Evolutionary conservation across 2,888 invertebrate genomes (phyloP), one percentile per base, ranked within the genome.

Genomic region (Cephus runcator): DNA sequence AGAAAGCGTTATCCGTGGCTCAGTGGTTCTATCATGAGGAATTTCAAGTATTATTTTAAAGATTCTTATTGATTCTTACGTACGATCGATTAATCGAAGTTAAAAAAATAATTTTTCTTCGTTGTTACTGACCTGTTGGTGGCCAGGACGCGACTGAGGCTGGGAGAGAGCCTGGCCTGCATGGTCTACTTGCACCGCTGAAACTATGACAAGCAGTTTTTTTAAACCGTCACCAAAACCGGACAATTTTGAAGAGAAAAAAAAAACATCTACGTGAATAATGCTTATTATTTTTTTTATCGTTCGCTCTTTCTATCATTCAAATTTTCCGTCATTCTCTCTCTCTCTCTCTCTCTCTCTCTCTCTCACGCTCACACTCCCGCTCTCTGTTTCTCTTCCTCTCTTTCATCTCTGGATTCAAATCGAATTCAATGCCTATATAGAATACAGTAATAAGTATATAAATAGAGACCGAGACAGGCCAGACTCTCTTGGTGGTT

Each of bases 141-240:
- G 90, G 90, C 90, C 90, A 90, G 90, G 88, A 89, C 90, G 90
- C 89, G 90, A 90, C 90, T 89, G 90, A 89, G 90, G 88, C 88
- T 90, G 90, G 88, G 90, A 89, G 88, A 89, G 90, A 90, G 90
- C 89, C 90, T 90, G 90, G 90, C 90, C 90, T 90, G 90, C 90
- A 88, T 90, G 90, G 89, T 90, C 90, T 90, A 90, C 90, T 90
- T 90, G 90, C 90, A 90, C 90, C 89, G 88, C 90, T 90, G 90
- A 90, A 90, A 90, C 88, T 90, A 89, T 90, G 87, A 90, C 88
- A 90, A 90, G 88, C 85, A 89, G 87, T 90, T 88, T 88, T 86
- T 90, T 90, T 89, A 90, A 88, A 87, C 86, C 85, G 89, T 87
- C 86, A 40, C 40, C 85, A 80, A 83, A 23, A 75, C 74, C 34